Evolutionary conservation across 2,113 vertebrate species (phyloP).

Genomic region (Hippocampus comes): DNA sequence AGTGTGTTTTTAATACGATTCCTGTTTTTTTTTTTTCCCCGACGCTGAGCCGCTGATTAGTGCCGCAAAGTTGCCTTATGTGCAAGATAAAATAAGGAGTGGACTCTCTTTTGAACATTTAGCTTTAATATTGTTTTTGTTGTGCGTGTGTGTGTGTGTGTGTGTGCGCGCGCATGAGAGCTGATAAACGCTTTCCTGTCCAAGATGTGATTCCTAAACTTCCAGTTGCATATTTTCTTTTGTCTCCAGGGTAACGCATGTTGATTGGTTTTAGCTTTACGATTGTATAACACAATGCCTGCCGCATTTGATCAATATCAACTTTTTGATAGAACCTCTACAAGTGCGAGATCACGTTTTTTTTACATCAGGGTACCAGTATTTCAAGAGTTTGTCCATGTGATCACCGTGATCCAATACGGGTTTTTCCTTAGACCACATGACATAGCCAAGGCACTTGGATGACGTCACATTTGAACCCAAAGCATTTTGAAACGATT

Average conservation of each 20-base stretch:
- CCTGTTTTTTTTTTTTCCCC: conserved; percentile 26
- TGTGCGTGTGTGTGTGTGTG: no score
- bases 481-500: no score
- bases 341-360: no score
- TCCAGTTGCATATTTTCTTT: background rate
- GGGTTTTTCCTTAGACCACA: conserved; percentile 74
- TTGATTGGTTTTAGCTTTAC: background rate
- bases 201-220: background rate
- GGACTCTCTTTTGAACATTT: conserved; percentile 43
- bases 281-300: background rate
- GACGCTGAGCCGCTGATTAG: conserved; percentile 51
- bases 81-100: conserved; percentile 64
- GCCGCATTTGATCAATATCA: background rate
- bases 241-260: background rate
- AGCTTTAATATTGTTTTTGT: background rate
- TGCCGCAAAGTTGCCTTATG: conserved; percentile 57
- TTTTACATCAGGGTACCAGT: background rate
- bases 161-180: no score
- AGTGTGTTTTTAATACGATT: conserved; percentile 16
- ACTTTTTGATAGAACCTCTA: background rate
- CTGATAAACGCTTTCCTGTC: no score
- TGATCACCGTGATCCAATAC: conserved; percentile 74
- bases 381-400: conserved; percentile 48
- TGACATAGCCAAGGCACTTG: conserved; percentile 40
- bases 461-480: background rate